Evolutionary conservation across 2,113 vertebrate species (phyloP), one percentile per base, ranked within the genome.

Genomic region (Hippocampus guttulatus): DNA sequence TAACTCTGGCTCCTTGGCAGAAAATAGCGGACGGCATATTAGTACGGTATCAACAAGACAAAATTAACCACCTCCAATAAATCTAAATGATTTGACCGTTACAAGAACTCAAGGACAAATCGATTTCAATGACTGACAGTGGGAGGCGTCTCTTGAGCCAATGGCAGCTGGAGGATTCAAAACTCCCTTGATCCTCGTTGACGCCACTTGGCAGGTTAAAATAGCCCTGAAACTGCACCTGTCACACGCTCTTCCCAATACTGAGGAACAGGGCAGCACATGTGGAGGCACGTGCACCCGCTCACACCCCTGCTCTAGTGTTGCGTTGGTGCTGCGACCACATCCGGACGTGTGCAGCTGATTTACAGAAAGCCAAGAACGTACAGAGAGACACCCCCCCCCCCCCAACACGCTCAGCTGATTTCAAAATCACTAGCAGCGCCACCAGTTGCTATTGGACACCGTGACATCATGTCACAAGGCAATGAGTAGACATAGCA

Each of bases 1-100:
- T 99, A 92, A 98, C 97, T 95, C 96, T 92, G 90, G 95, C 97
- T 92, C 97, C 97, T 98, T 69, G 57, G 27, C 33, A 20, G 15
- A 61, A 33, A 61, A 61, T 8, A 33, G 14, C 15, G 30, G 58
- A 60, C 25, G 10, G 23, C 33, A 38, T 6, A 38, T 8, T n/a
- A 38, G 33, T 38, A 38, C 33, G 9, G 3, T 20, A 54, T 67
- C 43, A 75, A 68, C 43, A 71, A 21, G 27, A 45, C 23, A 33
- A 40, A 81, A 38, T 18, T 40, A 41, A 63, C 7, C 21, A 43
- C 11, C 40, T 43, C 43, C 62, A 43, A n/a, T 14, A 23, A n/a
- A 33, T 9, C 16, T 0, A 30, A 60, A 60, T 33, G 1, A 1
- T 43, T 33, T 70, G 2, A 43, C 40, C 27, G 27, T 3, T 41